phyloP scores from a whole-genome alignment of 2,113 vertebrate genomes.

The Rhipidura dahli region DNA sequence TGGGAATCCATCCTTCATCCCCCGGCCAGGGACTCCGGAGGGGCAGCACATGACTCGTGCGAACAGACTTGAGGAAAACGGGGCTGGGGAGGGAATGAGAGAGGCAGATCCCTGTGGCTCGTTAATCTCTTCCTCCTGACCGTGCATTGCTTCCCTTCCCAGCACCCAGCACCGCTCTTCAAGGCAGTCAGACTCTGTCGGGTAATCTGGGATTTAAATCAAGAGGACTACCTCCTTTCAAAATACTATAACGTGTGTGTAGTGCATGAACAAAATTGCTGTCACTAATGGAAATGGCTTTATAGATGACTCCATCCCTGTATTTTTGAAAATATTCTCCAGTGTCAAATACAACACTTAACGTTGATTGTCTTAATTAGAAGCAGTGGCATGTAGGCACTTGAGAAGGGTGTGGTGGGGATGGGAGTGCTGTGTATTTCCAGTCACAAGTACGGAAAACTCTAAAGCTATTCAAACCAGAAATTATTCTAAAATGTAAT shows the following conservation, averaged over 20 bases:
- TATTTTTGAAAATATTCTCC: neutral
- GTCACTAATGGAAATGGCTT: neutral
- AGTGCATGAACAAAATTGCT: neutral
- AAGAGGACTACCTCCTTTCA: neutral
- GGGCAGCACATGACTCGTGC: fast-evolving
- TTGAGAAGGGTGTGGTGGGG: neutral
- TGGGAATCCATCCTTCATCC: fast-evolving
- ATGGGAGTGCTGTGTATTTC: neutral
- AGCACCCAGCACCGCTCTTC: neutral
- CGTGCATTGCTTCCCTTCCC: neutral
- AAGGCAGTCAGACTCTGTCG: neutral
- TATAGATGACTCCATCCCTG: neutral
- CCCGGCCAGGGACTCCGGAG: fast-evolving
- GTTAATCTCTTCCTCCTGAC: neutral
- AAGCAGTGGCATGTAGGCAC: neutral
- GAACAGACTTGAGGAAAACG: fast-evolving
- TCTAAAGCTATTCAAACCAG: neutral
- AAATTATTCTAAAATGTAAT: constrained; percentile 14
- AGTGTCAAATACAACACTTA: neutral
- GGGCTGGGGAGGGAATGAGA: fast-evolving
- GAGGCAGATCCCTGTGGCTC: neutral
- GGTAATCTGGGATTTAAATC: neutral
- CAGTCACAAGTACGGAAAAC: neutral
- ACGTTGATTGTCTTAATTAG: neutral
- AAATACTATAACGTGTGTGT: neutral